Conservation (phyloP, 2,797 vertebrate species). For the Poecilia picta region DNA sequence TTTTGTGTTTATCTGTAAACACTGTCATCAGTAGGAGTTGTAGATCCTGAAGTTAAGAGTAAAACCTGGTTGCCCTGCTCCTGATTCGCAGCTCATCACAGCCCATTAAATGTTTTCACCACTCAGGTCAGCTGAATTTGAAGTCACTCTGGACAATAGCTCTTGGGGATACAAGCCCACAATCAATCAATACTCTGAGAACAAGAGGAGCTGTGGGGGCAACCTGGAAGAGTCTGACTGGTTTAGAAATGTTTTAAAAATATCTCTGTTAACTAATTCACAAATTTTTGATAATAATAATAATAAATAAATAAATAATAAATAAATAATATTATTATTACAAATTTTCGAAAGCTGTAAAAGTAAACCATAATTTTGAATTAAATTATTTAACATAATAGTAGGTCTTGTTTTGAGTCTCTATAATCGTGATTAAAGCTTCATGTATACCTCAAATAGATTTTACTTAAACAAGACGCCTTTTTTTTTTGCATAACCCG, state of each 20-base stretch:
- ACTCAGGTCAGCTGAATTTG: slow-evolving; percentile 26
- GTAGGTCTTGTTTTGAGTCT: not conserved
- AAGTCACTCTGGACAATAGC: slow-evolving; percentile 22
- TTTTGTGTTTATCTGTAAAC: slow-evolving; percentile 33
- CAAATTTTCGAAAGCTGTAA: not conserved
- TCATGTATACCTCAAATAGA: not conserved
- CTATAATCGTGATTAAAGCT: too few species aligned
- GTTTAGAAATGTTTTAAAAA: slow-evolving; percentile 3
- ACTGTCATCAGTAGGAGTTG: not conserved
- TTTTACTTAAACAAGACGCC: not conserved
- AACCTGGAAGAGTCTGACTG: not conserved
- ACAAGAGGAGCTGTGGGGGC: slow-evolving; percentile 10
- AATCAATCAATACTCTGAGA: slow-evolving; percentile 46
- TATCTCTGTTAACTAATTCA: not conserved
- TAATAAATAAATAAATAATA: too few species aligned
- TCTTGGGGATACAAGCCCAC: slow-evolving; percentile 17
- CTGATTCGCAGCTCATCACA: slow-evolving; percentile 30
- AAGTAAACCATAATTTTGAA: not conserved
- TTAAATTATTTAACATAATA: not conserved
- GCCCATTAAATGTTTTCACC: slow-evolving; percentile 30
- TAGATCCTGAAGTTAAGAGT: not conserved
- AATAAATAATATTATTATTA: too few species aligned
- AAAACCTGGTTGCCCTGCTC: not conserved
- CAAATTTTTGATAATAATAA: not conserved
- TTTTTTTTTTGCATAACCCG: not conserved